These are phyloP conservation scores for Stomatorhinus walkeri DNA, from an alignment of 2,797 vertebrate genomes.

Conservation along the genomic window DNA sequence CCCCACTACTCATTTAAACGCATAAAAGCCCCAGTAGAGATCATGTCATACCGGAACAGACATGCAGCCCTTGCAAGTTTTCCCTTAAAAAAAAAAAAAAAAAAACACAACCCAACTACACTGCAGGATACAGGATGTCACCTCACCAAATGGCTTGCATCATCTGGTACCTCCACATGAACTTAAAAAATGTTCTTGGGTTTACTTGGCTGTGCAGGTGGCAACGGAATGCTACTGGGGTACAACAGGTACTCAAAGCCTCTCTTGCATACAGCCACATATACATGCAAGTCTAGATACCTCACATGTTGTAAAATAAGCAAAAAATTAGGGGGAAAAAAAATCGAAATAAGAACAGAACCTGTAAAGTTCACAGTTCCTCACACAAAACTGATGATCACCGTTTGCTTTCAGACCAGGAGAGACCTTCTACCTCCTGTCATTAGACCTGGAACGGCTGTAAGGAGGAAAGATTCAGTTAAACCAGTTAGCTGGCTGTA, in stretches of 20 bases:
- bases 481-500: background rate
- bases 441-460: conserved; percentile 93
- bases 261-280: conserved; percentile 37
- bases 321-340: conserved; percentile 37
- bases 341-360: conserved; percentile 32
- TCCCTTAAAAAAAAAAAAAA: background rate
- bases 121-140: background rate
- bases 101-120: background rate
- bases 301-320: conserved; percentile 35
- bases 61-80: background rate
- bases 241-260: conserved; percentile 20
- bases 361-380: conserved; percentile 36
- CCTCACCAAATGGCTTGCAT: background rate
- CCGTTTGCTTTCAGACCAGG: conserved; percentile 38
- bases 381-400: conserved; percentile 41
- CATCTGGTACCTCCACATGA: background rate
- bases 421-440: conserved; percentile 71
- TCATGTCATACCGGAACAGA: background rate
- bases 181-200: background rate
- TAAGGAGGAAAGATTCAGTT: background rate
- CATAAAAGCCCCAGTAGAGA: background rate
- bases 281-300: conserved; percentile 30
- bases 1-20: background rate
- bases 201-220: background rate
- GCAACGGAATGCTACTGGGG: conserved; percentile 27